Evolutionary conservation across 2,113 vertebrate species (phyloP).

Genomic region (Platysteira castanea): DNA sequence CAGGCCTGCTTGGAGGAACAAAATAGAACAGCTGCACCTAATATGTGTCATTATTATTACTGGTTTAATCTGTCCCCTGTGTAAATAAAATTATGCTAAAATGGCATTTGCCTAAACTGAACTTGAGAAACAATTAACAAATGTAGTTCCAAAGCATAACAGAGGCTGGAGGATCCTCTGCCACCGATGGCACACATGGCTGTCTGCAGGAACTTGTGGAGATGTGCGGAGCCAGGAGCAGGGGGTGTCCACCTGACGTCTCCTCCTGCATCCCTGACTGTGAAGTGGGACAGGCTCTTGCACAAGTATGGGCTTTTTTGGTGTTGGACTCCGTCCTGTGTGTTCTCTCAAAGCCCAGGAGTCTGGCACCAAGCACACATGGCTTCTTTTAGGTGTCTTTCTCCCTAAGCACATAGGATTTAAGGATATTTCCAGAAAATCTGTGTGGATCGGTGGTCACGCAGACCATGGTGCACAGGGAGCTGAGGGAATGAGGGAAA

Average conservation of each 20-base stretch:
- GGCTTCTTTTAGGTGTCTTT: neutral
- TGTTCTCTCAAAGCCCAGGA: neutral
- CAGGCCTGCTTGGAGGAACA: neutral
- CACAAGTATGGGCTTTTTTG: neutral
- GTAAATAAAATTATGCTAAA: conserved; percentile 11
- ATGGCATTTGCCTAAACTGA: neutral
- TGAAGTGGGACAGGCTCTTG: neutral
- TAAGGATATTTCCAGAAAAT: neutral
- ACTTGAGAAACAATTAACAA: conserved; percentile 3
- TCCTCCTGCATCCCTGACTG: neutral
- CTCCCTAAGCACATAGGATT: neutral
- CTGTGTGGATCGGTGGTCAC: neutral
- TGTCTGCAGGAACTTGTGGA: accelerated
- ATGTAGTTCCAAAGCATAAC: neutral
- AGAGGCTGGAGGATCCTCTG: neutral
- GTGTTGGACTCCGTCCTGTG: neutral
- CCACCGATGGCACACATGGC: neutral
- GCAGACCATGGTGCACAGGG: neutral
- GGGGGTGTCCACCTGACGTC: neutral
- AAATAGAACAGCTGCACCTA: conserved; percentile 15
- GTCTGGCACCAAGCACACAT: neutral
- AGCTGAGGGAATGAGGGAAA: neutral
- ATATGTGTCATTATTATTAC: neutral
- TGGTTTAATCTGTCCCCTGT: neutral
- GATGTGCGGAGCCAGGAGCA: neutral